Percentiles rank a stretch among this genome's conserved stretches.
These are phyloP conservation scores for Patiria pectinifera DNA, from an alignment of 53 echinoderm and acorn worm genomes.

Conservation along the genomic window DNA sequence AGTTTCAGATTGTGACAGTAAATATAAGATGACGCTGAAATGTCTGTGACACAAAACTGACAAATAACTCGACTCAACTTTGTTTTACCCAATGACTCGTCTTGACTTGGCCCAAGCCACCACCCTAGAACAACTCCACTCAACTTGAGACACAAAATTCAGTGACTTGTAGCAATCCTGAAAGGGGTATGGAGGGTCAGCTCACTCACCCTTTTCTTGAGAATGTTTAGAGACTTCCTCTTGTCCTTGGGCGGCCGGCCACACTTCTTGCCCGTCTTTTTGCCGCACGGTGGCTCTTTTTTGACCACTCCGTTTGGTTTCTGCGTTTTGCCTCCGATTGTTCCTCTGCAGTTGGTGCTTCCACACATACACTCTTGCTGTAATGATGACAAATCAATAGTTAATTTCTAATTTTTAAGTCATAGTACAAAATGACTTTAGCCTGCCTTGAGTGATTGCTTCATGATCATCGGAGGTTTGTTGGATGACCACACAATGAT, in stretches of 20 bases:
- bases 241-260: conserved; percentile 72
- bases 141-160: not conserved
- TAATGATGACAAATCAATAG: not conserved
- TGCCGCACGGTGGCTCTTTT: conserved; percentile 60
- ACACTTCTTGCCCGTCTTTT: conserved; percentile 71
- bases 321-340: conserved; percentile 88
- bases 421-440: too few species aligned
- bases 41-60: too few species aligned
- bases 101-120: too few species aligned
- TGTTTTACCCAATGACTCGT: too few species aligned
- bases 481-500: not conserved
- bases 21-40: too few species aligned
- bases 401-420: too few species aligned
- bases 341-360: conserved; percentile 80
- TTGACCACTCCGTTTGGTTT: conserved; percentile 72
- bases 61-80: too few species aligned
- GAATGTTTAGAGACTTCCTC: conserved; percentile 74
- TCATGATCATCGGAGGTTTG: too few species aligned
- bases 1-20: too few species aligned
- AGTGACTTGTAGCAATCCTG: too few species aligned
- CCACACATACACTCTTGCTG: conserved; percentile 99
- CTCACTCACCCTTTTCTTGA: conserved; percentile 77
- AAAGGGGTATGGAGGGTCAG: not conserved
- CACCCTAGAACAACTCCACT: too few species aligned
- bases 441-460: too few species aligned